Evolutionary conservation across 2,797 vertebrate species (phyloP).

Genomic region (Carcharodon carcharias): DNA sequence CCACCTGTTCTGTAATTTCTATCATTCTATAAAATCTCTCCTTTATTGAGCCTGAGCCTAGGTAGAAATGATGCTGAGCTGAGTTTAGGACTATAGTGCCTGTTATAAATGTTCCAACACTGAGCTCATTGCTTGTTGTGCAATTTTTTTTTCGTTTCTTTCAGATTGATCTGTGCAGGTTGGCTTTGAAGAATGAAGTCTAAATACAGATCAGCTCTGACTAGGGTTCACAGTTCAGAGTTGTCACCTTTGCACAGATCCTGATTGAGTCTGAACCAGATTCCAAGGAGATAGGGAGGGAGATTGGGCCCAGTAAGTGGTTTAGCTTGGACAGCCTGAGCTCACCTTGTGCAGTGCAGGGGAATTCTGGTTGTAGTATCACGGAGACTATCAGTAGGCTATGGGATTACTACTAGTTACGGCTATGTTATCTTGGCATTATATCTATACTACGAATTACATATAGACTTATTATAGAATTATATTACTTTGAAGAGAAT

Average conservation of each 20-base stretch:
- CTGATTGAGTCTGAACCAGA: background rate
- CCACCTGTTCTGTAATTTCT: no score
- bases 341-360: background rate
- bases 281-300: background rate
- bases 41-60: background rate
- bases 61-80: background rate
- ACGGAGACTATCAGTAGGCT: background rate
- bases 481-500: background rate
- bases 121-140: background rate
- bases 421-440: background rate
- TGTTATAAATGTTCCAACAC: background rate
- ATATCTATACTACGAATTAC: background rate
- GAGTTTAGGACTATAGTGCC: background rate
- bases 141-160: background rate
- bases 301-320: background rate
- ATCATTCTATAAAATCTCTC: background rate
- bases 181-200: background rate
- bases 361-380: background rate
- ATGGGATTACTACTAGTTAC: background rate
- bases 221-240: no score
- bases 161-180: background rate
- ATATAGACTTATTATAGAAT: background rate
- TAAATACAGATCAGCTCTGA: background rate
- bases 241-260: background rate
- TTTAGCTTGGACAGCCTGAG: background rate